Base-by-base conservation (phyloP, 2,113 vertebrate species). In the Elanoides forficatus region DNA sequence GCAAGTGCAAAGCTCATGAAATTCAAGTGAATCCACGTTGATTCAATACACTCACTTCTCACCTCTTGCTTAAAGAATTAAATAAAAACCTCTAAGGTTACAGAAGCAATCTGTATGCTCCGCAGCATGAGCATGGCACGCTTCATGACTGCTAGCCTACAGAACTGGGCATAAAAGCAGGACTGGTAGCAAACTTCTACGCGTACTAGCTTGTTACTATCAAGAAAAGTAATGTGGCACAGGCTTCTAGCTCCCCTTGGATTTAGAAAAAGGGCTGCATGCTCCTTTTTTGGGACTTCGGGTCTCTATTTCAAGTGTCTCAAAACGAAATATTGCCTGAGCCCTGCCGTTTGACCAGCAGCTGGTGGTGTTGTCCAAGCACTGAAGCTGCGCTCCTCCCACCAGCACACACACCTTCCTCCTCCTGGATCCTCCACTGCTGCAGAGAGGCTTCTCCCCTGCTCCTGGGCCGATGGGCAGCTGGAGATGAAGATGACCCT, bases 51-150 rank as follows among this genome's bases (percentile, higher is more conserved):
- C 18, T 81, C 32, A 38, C 38, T 95, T 79, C 66, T 86, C 56
- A 68, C 16, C 60, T 86, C 66, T 80, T 6, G 12, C 27, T 90
- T 71, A 29, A 67, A 81, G 29, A 93, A 76, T 70, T 30, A 73
- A 92, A 86, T 60, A 55, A 83, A 81, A 83, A 70, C 14, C 36
- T 58, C 12, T 18, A 27, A 47, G 52, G 76, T 68, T 92, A 71
- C 55, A 81, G 81, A 84, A 92, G 42, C 72, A 83, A 78, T 40
- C 59, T 56, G 23, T 52, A 29, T 19, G 42, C 45, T 93, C 47
- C 0, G 1, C 13, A 74, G 59, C 2, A 13, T 20, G 29, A 80
- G 63, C 23, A 7, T 0, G 0, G 15, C 12, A 7, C 8, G 7
- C 36, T 30, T 73, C 50, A 10, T 3, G 15, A 40, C 53, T 55